Evolutionary conservation across 2,113 vertebrate species (phyloP).

Genomic region (Corythornis cristatus): DNA sequence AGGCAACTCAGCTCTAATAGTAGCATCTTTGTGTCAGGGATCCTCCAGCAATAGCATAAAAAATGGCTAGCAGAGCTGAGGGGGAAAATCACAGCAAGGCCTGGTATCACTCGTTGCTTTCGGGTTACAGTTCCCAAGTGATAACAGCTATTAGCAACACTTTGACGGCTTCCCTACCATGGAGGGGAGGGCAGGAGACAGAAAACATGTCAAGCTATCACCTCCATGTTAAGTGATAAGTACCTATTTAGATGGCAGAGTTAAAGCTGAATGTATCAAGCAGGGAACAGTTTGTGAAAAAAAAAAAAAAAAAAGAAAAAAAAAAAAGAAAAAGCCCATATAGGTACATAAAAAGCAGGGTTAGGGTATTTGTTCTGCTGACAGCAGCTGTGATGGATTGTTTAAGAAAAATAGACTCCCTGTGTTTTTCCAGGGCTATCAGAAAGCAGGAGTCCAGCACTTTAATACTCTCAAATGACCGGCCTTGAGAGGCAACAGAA

Average conservation of each 20-base stretch:
- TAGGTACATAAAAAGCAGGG: constrained; percentile 64
- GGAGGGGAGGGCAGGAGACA: constrained; percentile 72
- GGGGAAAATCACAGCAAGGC: constrained; percentile 43
- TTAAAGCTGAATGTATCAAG: constrained; percentile 72
- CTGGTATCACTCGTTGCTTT: constrained; percentile 70
- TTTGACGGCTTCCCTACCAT: constrained; percentile 70
- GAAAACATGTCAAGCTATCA: constrained; percentile 75
- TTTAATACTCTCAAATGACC: constrained; percentile 73
- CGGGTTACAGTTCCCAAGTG: constrained; percentile 74
- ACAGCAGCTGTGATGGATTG: constrained; percentile 77
- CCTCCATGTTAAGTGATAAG: constrained; percentile 79
- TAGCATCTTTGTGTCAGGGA: constrained; percentile 26
- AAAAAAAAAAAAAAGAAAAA: neutral
- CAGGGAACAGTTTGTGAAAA: constrained; percentile 66
- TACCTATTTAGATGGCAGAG: constrained; percentile 76
- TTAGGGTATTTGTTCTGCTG: constrained; percentile 76
- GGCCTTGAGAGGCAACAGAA: constrained; percentile 70
- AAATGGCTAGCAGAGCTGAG: constrained; percentile 27
- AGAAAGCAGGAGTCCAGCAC: constrained; percentile 68
- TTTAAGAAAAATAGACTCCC: constrained; percentile 75
- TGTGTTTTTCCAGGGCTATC: constrained; percentile 68
- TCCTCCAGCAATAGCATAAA: constrained; percentile 32
- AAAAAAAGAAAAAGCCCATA: constrained; percentile 23
- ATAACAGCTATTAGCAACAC: constrained; percentile 80
- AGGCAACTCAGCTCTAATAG: constrained; percentile 38